Conservation (phyloP, 2,888 invertebrate genomes). For the Drosophila trichaetosa region DNA sequence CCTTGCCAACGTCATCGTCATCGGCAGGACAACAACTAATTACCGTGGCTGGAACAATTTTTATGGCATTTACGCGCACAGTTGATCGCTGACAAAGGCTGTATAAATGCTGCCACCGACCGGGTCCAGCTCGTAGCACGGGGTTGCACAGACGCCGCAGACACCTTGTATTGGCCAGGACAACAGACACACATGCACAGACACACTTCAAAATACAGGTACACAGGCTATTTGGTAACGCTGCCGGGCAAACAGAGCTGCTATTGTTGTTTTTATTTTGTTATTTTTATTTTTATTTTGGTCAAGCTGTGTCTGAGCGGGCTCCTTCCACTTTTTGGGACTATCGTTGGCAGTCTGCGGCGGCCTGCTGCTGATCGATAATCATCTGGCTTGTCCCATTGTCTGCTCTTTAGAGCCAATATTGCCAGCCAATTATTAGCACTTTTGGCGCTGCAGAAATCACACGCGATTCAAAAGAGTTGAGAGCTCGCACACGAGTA, state of each 20-base stretch:
- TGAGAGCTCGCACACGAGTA: slow-evolving; percentile 13
- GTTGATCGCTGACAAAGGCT: slow-evolving; percentile 74
- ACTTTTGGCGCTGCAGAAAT: slow-evolving; percentile 60
- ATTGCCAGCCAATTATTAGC: slow-evolving; percentile 76
- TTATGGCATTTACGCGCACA: slow-evolving; percentile 81
- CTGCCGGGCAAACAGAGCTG: slow-evolving; percentile 50
- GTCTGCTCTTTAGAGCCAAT: slow-evolving; percentile 60
- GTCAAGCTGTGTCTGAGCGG: slow-evolving; percentile 34
- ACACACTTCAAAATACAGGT: slow-evolving; percentile 48
- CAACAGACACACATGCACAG: slow-evolving; percentile 16
- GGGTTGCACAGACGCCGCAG: slow-evolving; percentile 34
- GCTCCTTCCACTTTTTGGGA: slow-evolving; percentile 8
- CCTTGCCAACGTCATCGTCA: slow-evolving; percentile 58
- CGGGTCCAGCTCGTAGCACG: background rate
- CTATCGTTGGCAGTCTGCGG: slow-evolving; percentile 20
- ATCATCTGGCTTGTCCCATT: slow-evolving; percentile 73
- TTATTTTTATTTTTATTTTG: slow-evolving; percentile 15
- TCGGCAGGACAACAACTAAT: slow-evolving; percentile 79
- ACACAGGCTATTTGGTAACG: slow-evolving; percentile 82
- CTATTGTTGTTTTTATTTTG: slow-evolving; percentile 6
- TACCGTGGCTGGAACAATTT: slow-evolving; percentile 80
- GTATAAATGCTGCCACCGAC: slow-evolving; percentile 27
- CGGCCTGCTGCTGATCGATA: slow-evolving; percentile 59
- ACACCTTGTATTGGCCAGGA: slow-evolving; percentile 35
- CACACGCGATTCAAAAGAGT: slow-evolving; percentile 55